A percentile compares a stretch with the other conserved stretches of the same genome.
Conservation (phyloP, 2,888 invertebrate species). For the Ypsolopha sequella region DNA sequence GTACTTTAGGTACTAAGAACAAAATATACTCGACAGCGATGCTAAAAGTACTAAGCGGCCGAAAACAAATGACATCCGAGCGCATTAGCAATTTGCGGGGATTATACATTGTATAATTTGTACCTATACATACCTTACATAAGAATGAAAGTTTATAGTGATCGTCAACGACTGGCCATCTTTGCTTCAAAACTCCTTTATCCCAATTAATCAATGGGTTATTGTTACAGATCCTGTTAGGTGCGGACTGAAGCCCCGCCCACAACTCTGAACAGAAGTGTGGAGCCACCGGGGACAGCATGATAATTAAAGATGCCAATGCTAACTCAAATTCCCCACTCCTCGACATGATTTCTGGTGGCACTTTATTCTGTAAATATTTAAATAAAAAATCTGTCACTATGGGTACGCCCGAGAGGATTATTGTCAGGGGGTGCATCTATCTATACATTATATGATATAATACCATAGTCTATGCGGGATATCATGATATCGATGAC, state of each 20-base stretch:
- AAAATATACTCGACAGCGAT: too few relatives aligned
- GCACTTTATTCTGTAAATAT: slow-evolving; percentile 66
- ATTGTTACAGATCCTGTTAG: slow-evolving; percentile 61
- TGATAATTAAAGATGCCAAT: slow-evolving; percentile 83
- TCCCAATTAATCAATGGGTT: slow-evolving; percentile 74
- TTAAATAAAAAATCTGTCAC: not conserved
- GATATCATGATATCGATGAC: too few relatives aligned
- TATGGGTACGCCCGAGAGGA: too few relatives aligned
- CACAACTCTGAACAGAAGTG: slow-evolving; percentile 94
- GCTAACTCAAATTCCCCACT: slow-evolving; percentile 84
- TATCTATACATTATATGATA: too few relatives aligned
- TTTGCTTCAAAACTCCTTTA: slow-evolving; percentile 78
- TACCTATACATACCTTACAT: slow-evolving; percentile 72
- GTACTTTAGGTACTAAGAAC: too few relatives aligned
- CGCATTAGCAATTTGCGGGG: too few relatives aligned
- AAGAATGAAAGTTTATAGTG: slow-evolving; percentile 75
- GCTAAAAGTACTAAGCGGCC: too few relatives aligned
- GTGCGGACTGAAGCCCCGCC: slow-evolving; percentile 79
- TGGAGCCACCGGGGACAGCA: slow-evolving; percentile 91
- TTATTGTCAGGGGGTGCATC: too few relatives aligned
- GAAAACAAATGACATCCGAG: too few relatives aligned
- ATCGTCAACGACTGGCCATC: slow-evolving; percentile 82
- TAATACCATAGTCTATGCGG: too few relatives aligned
- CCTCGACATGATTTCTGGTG: slow-evolving; percentile 70
- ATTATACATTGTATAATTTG: too few relatives aligned